These are phyloP conservation scores for Periplaneta americana DNA, from an alignment of 1,140 invertebrate genomes.

Conservation along the genomic window DNA sequence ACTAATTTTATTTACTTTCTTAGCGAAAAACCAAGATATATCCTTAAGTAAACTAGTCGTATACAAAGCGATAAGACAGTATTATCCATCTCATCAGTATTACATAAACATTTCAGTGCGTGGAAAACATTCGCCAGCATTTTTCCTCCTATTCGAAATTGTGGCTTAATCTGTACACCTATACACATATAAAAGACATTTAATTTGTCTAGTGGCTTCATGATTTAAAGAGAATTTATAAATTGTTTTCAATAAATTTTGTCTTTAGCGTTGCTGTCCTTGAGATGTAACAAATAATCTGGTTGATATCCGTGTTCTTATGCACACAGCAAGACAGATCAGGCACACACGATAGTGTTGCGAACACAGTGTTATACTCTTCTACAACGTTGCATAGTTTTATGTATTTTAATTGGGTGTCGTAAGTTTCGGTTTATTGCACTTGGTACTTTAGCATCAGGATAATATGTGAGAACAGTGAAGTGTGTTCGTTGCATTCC, in stretches of 20 bases:
- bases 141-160: neutral
- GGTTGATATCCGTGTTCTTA: neutral
- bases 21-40: neutral
- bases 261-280: neutral
- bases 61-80: neutral
- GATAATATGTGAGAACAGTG: neutral
- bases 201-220: neutral
- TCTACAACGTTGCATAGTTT: neutral
- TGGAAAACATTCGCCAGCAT: neutral
- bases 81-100: neutral
- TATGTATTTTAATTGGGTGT: neutral
- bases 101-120: neutral
- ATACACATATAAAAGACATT: slow-evolving; percentile 4
- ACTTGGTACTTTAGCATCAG: neutral
- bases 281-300: neutral
- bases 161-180: neutral
- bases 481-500: neutral
- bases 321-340: neutral
- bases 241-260: neutral
- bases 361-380: neutral
- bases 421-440: neutral
- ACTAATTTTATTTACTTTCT: neutral
- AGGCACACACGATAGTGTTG: neutral
- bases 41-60: slow-evolving; percentile 3
- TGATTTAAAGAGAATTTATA: neutral